Evolutionary conservation across 2,888 invertebrate genomes (phyloP).

Genomic region (Drosophila pseudotalamancana): DNA sequence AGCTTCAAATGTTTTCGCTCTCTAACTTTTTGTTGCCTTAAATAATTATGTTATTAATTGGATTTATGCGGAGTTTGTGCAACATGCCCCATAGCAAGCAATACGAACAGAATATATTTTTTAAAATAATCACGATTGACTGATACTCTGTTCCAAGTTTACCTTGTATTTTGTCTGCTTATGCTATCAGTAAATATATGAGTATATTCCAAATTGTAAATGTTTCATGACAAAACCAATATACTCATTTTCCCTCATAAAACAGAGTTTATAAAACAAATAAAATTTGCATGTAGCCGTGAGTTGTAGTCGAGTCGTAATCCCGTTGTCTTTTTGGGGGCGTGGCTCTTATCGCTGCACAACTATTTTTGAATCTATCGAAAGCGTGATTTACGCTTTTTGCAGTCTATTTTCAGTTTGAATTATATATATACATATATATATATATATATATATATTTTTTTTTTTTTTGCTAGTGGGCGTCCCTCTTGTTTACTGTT

Average conservation of each 20-base stretch:
- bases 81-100: constrained; percentile 32
- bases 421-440: no score
- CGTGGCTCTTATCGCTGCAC: constrained; percentile 59
- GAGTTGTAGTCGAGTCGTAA: constrained; percentile 10
- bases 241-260: no score
- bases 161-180: no score
- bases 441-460: no score
- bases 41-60: constrained; percentile 77
- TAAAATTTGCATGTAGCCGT: constrained; percentile 57
- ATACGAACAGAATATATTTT: no score
- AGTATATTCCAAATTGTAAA: no score
- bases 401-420: constrained; percentile 35
- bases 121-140: no score
- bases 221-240: no score
- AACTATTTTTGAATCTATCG: constrained; percentile 72
- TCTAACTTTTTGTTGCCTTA: constrained; percentile 22
- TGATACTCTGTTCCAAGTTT: no score
- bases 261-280: no score
- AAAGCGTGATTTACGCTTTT: constrained; percentile 76
- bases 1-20: constrained; percentile 53
- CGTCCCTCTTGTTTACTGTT: constrained; percentile 51
- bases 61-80: constrained; percentile 69
- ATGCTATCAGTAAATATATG: no score
- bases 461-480: constrained; percentile 51
- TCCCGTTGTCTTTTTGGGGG: constrained; percentile 25